Evolutionary conservation across 2,888 invertebrate species (phyloP).

Genomic region (Pyrochroa serraticornis): DNA sequence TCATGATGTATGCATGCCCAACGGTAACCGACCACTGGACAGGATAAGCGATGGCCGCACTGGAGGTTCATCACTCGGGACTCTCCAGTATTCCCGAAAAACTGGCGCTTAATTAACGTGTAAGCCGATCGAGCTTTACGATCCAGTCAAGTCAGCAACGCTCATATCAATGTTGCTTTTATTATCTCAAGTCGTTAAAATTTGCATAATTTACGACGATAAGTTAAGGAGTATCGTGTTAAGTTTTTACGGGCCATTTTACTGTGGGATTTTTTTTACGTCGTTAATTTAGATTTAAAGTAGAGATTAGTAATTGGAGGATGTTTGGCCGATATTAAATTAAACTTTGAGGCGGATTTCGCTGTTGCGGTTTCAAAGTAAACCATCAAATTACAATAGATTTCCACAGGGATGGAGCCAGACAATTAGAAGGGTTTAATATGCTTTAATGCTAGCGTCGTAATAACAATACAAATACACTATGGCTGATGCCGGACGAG

Average conservation of each 20-base stretch:
- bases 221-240: no score
- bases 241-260: no score
- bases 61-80: conserved; percentile 36
- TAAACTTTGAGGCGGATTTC: conserved; percentile 21
- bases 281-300: neutral
- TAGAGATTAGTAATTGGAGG: conserved; percentile 1
- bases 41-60: conserved; percentile 48
- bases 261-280: neutral
- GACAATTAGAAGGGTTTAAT: conserved; percentile 39
- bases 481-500: conserved; percentile 30
- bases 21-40: conserved; percentile 44
- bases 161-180: no score
- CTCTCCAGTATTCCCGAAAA: no score
- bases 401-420: conserved; percentile 36
- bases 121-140: no score
- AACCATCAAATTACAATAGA: conserved; percentile 40
- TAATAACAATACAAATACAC: conserved; percentile 32
- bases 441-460: conserved; percentile 30
- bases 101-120: no score
- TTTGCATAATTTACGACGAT: no score
- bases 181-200: no score
- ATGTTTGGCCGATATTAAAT: conserved; percentile 18
- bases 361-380: conserved; percentile 31
- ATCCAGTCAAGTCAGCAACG: no score
- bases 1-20: conserved; percentile 44